Conservation (phyloP, 2,888 invertebrate genomes). For the Pemphredon lugubris region DNA sequence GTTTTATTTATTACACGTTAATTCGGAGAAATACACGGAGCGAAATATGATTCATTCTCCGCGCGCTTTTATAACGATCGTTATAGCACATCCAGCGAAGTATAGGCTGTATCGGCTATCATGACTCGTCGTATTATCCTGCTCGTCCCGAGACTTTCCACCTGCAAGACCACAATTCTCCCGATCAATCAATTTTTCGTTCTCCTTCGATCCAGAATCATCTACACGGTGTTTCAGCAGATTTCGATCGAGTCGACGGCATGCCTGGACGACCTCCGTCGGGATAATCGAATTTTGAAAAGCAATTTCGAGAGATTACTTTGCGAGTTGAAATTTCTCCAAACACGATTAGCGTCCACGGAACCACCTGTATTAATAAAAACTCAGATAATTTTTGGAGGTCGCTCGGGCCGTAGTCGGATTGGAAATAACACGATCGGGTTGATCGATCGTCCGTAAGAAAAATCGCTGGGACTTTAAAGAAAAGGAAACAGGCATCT, state of each 20-base stretch:
- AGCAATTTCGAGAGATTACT: too few species aligned
- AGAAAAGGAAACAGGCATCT: background rate
- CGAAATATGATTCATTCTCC: conserved; percentile 26
- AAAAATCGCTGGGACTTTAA: background rate
- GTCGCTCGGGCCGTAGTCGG: too few species aligned
- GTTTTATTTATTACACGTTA: conserved; percentile 17
- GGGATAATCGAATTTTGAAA: too few species aligned
- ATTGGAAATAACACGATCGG: too few species aligned
- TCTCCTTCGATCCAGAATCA: conserved; percentile 15
- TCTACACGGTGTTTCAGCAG: conserved; percentile 11
- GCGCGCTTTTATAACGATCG: conserved; percentile 45
- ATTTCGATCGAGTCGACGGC: background rate
- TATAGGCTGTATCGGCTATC: conserved; percentile 59
- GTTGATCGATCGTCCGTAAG: background rate
- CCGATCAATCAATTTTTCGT: conserved; percentile 50
- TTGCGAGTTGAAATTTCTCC: too few species aligned
- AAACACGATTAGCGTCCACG: too few species aligned
- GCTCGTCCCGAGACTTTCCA: conserved; percentile 53
- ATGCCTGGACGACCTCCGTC: too few species aligned
- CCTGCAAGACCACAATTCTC: conserved; percentile 50
- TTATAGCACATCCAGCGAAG: conserved; percentile 50
- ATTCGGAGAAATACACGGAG: conserved; percentile 21
- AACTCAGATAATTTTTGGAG: too few species aligned
- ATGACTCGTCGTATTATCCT: conserved; percentile 57
- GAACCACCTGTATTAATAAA: too few species aligned